A percentile compares a stretch with the other conserved stretches of the same genome.
phyloP scores from a whole-genome alignment of 2,888 invertebrate genomes.

The Oscheius onirici region DNA sequence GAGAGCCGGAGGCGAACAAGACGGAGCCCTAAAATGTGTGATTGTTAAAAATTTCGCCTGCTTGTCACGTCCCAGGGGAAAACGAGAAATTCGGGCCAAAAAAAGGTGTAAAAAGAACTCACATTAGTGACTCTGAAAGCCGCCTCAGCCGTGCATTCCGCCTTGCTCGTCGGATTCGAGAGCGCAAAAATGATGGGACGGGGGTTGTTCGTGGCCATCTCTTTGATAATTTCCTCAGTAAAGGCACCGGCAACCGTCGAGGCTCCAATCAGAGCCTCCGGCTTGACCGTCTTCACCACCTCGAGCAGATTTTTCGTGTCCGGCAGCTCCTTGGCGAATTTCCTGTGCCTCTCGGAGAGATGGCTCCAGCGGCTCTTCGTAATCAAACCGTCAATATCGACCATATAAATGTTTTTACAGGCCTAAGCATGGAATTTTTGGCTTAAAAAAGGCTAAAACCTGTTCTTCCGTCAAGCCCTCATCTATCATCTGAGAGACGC shows the following conservation, averaged over 20 bases:
- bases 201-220: conserved; percentile 86
- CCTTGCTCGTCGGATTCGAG: conserved; percentile 96
- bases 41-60: not conserved
- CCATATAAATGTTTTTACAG: conserved; percentile 86
- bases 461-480: conserved; percentile 80
- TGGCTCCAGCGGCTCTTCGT: conserved; percentile 77
- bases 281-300: conserved; percentile 84
- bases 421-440: conserved; percentile 79
- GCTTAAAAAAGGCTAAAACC: conserved; percentile 1
- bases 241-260: conserved; percentile 94
- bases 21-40: conserved; percentile 82
- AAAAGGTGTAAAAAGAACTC: conserved; percentile 68
- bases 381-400: conserved; percentile 93
- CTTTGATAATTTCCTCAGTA: conserved; percentile 84
- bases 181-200: conserved; percentile 94
- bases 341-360: conserved; percentile 53
- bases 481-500: conserved; percentile 89
- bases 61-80: too few relatives aligned
- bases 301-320: conserved; percentile 84
- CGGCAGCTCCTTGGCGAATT: conserved; percentile 75
- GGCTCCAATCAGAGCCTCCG: conserved; percentile 91
- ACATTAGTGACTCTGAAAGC: conserved; percentile 89
- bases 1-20: conserved; percentile 94
- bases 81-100: too few relatives aligned
- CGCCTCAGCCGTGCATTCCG: conserved; percentile 99